Base-by-base conservation (phyloP, 2,888 invertebrate species). In the Malthinus flaveolus region DNA sequence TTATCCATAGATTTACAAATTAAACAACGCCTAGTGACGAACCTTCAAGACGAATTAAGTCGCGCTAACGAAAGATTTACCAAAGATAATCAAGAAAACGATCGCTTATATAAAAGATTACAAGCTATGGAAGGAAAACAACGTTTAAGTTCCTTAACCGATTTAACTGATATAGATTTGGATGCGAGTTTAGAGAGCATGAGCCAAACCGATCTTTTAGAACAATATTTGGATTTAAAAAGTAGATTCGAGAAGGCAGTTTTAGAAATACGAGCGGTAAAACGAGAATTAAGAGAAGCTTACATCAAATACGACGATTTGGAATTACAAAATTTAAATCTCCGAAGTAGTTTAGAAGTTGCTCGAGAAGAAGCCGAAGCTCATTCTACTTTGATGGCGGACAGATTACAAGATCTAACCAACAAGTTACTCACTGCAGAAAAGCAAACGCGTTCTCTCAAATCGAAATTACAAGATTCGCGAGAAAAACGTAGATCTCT, bases 351-450 rank as follows among this genome's bases (percentile, higher is more conserved):
- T 71, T 81, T 91, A 71, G 85, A 85, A 59, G 75, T 84, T 1
- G 79, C 84, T 59, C 85, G 83, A 64, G 87, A 88, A 66, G 83
- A 84, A 56, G 82, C 84, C 58, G 85, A 86, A 52, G 88, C 89
- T 0, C 90, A 94, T 76, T 83, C 91, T 36, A 86, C 88, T 62
- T 79, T 93, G 69, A 89, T 95, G 87, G 90, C 90, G 0, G 88
- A 89, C 15, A 84, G 93, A 48, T 89, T 95, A 58, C 87, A 93
- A 72, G 92, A 93, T 74, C 80, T 95, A 32, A 93, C 93, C 0
- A 84, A 86, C 52, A 95, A 94, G 75, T 82, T 94, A 59, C 87
- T 87, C 6, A 84, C 86, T 0, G 90, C 92, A 1, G 94, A 94
- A 72, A 89, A 91, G 68, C 92, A 92, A 77, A 88, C 90, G 7